Evolutionary conservation across 2,113 vertebrate genomes (phyloP).

Genomic region (Gobio gobio): DNA sequence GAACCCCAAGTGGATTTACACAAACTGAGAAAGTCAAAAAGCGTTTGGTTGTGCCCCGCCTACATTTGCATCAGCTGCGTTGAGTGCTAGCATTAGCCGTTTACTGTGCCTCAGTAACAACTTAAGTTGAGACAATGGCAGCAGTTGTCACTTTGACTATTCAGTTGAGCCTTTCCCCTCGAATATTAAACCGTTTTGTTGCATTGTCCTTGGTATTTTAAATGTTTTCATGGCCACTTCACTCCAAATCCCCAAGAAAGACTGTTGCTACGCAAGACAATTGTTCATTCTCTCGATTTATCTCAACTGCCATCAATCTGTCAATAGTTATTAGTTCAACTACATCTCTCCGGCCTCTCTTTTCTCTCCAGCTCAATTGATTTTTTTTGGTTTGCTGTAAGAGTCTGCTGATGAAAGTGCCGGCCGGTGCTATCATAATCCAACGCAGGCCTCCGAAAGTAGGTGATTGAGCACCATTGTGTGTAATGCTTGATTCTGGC

Average conservation of each 20-base stretch:
- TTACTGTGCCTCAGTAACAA: not conserved
- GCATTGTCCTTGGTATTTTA: conserved; percentile 4
- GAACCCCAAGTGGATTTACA: too few species aligned
- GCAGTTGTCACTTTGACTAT: not conserved
- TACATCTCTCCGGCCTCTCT: conserved; percentile 18
- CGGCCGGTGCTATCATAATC: not conserved
- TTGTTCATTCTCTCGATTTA: not conserved
- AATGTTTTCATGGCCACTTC: conserved; percentile 27
- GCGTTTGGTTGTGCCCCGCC: too few species aligned
- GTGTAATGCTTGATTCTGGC: conserved; percentile 2
- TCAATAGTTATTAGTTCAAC: conserved; percentile 64
- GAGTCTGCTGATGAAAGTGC: not conserved
- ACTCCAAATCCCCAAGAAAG: not conserved
- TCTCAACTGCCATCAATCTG: conserved; percentile 54
- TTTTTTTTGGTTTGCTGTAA: not conserved
- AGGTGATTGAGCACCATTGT: not conserved
- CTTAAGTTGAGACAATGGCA: not conserved
- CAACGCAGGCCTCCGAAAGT: not conserved
- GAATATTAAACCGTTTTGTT: not conserved
- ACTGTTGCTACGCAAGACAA: conserved; percentile 42
- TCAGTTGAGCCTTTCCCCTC: not conserved
- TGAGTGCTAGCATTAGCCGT: not conserved
- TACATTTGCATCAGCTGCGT: not conserved
- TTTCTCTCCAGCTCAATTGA: conserved; percentile 1
- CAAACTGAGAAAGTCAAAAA: too few species aligned